Base-by-base conservation (phyloP, 1,140 invertebrate genomes). In the Lepidurus arcticus region DNA sequence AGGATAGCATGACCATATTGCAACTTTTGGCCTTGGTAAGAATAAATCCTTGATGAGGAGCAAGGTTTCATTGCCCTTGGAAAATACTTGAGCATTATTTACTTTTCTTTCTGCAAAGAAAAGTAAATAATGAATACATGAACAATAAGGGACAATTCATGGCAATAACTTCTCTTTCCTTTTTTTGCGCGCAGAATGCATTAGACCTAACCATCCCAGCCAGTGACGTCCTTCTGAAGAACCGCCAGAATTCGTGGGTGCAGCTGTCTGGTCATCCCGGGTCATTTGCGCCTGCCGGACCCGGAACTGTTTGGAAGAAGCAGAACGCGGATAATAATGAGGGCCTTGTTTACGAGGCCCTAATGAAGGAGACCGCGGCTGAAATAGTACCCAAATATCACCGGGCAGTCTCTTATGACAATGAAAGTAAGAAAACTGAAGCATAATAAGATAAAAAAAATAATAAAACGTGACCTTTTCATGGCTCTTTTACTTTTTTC, bases 231-330 rank as follows among this genome's bases (percentile, higher is more conserved):
- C 86, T 97, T 43, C 84, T 97, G 74, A 93, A 93, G 81, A 93
- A 93, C 78, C 88, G 91, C 79, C 86, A 87, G 42, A 76, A 80
- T 16, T 79, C 73, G 8, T 83, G 83, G 82, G 86, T 98, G 84
- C 96, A 98, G 85, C 85, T 98, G 74, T 94, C 95, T 16, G 97
- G 97, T 0, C 97, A 98, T 85, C 91, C 91, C 78, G 94, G 95
- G 73, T 94, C 93, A 79, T 92, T 98, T 85, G 94, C 95, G 11
- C 95, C 95, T 8, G 96, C 95, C 3, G 93, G 95, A 0, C 94
- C 95, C 2, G 94, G 94, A 45, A 96, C 95, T 7, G 93, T 98
- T 42, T 97, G 95, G 91, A 98, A 98, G 85, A 91, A 95, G 80
- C 90, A 92, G 42, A 82, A 82, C 1, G 84, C 86, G 43, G 86